Percentiles rank a stretch among this genome's conserved stretches.
phyloP scores from a whole-genome alignment of 2,113 vertebrate genomes.

The Eonycteris spelaea region DNA sequence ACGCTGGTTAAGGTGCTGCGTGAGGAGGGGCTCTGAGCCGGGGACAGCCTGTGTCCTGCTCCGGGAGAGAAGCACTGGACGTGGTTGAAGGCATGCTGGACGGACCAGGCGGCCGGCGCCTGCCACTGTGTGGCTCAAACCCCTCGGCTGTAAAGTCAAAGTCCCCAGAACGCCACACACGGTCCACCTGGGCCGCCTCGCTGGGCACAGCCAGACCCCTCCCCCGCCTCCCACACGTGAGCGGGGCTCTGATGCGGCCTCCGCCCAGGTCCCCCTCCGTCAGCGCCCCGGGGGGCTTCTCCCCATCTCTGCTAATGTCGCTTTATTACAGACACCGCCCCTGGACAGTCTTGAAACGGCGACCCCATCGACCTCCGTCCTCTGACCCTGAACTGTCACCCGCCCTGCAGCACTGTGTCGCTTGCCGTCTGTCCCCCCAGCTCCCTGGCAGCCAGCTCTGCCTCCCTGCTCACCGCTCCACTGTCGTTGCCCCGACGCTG shows the following conservation, averaged over 20 bases:
- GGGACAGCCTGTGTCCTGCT: fast-evolving
- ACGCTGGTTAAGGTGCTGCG: fast-evolving
- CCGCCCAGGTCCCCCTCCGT: too few species aligned
- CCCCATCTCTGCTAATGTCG: background rate
- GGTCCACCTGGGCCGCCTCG: background rate
- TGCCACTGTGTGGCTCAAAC: too few species aligned
- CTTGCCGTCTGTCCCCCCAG: fast-evolving
- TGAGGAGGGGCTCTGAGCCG: fast-evolving
- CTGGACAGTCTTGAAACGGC: fast-evolving
- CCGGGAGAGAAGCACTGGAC: fast-evolving
- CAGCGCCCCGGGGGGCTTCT: fast-evolving
- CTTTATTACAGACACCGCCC: fast-evolving
- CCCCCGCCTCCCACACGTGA: fast-evolving
- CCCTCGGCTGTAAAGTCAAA: fast-evolving
- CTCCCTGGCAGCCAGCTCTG: background rate
- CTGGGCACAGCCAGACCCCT: fast-evolving
- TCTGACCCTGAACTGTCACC: too few species aligned
- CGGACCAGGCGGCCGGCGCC: background rate
- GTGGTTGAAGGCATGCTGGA: fast-evolving
- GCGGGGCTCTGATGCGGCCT: fast-evolving
- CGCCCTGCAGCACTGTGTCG: fast-evolving
- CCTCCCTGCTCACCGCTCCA: background rate
- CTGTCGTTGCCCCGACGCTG: too few species aligned
- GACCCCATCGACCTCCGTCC: fast-evolving
- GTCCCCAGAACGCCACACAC: fast-evolving